These are phyloP conservation scores for Hippasteria phrygiana DNA, from an alignment of 53 echinoderm and acorn worm genomes.

Conservation along the genomic window DNA sequence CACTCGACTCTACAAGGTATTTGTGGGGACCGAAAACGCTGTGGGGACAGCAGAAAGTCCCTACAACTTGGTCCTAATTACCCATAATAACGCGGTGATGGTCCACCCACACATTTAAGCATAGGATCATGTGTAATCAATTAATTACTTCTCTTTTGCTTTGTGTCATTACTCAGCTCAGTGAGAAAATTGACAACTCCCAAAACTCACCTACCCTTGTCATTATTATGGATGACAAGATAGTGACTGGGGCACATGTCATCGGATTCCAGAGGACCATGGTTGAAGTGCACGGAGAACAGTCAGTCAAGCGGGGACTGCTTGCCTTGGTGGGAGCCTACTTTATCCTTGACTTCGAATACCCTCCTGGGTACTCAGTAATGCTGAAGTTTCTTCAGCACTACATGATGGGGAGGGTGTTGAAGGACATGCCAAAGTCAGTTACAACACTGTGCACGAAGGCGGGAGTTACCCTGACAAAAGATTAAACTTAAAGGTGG, in stretches of 20 bases:
- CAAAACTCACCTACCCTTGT: background rate
- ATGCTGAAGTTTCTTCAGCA: slow-evolving; percentile 3
- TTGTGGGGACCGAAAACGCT: too few relatives aligned
- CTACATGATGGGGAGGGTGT: background rate
- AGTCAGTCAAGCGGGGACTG: background rate
- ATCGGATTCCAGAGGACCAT: too few relatives aligned
- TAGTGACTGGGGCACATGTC: background rate
- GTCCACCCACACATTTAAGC: too few relatives aligned
- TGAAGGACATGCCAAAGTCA: background rate
- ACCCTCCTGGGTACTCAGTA: slow-evolving; percentile 1
- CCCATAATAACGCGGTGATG: too few relatives aligned
- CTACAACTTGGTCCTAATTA: too few relatives aligned
- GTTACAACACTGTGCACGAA: too few relatives aligned
- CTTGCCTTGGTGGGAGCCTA: background rate
- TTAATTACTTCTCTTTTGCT: too few relatives aligned
- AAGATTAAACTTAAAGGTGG: background rate
- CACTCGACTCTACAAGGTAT: too few relatives aligned
- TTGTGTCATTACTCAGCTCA: background rate
- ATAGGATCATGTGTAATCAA: too few relatives aligned
- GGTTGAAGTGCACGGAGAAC: too few relatives aligned
- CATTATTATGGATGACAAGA: background rate
- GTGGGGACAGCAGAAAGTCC: too few relatives aligned
- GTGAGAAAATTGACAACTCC: slow-evolving; percentile 2
- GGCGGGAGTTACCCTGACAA: too few relatives aligned
- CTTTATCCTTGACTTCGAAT: slow-evolving; percentile 12